Percentiles rank a stretch among this genome's conserved stretches.
Conservation (phyloP, 2,113 vertebrate species). For the Phalacrocorax brasilianus region DNA sequence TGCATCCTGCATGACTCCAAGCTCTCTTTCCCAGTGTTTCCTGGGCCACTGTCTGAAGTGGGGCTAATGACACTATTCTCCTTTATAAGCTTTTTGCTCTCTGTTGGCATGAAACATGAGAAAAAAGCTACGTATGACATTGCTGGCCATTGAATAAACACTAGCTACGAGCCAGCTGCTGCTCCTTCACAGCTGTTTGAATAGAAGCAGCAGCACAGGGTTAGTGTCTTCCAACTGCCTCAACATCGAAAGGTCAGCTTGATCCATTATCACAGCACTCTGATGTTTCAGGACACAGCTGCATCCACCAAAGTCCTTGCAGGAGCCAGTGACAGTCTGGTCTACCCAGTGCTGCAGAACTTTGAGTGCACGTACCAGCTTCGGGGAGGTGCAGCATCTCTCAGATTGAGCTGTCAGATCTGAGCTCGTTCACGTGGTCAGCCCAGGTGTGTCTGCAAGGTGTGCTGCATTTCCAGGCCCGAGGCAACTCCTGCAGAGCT, state of each 20-base stretch:
- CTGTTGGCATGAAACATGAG: background rate
- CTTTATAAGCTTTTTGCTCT: slow-evolving; percentile 1
- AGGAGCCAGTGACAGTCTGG: background rate
- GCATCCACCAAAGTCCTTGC: background rate
- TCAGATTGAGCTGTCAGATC: background rate
- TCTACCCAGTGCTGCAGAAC: background rate
- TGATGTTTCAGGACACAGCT: background rate
- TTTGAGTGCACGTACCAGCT: background rate
- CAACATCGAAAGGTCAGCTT: background rate
- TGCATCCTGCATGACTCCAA: background rate
- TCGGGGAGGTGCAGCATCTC: background rate
- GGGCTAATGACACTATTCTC: background rate
- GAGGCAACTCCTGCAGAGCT: background rate
- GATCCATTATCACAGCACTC: background rate
- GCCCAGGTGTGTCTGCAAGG: background rate
- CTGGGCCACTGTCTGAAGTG: background rate
- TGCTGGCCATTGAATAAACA: background rate
- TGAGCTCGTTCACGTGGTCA: background rate
- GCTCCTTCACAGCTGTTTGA: background rate
- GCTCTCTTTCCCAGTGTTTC: background rate
- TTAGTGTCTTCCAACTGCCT: background rate
- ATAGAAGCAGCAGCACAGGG: background rate
- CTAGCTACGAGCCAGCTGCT: background rate
- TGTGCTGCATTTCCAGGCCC: background rate
- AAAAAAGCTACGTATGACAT: background rate